Evolutionary conservation across 2,888 invertebrate species (phyloP).

Genomic region (Aphodius sticticus): DNA sequence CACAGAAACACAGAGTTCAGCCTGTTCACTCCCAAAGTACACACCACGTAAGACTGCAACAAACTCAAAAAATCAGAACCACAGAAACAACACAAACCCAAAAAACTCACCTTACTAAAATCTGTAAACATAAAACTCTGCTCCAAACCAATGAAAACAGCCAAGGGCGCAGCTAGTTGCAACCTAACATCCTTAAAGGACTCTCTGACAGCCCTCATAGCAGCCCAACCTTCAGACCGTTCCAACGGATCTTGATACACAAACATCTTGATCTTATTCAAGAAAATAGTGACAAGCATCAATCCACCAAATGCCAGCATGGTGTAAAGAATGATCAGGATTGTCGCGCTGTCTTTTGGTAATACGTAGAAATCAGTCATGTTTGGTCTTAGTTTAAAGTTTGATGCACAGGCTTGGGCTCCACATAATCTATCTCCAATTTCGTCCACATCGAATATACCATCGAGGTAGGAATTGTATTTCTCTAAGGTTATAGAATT

Average conservation of each 20-base stretch:
- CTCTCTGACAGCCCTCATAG: conserved; percentile 61
- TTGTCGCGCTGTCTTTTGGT: conserved; percentile 55
- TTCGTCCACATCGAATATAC: conserved; percentile 64
- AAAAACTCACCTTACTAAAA: conserved; percentile 73
- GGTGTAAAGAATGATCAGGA: conserved; percentile 59
- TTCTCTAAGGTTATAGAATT: conserved; percentile 27
- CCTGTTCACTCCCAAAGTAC: conserved; percentile 78
- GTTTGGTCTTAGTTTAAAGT: conserved; percentile 34
- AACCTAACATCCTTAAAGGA: conserved; percentile 70
- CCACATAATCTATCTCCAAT: conserved; percentile 67
- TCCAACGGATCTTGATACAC: conserved; percentile 64
- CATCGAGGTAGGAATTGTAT: conserved; percentile 55
- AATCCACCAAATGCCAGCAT: conserved; percentile 60
- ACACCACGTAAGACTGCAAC: conserved; percentile 81
- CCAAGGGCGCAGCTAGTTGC: conserved; percentile 77
- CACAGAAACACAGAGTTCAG: conserved; percentile 78
- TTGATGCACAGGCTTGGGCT: conserved; percentile 64
- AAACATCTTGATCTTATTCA: conserved; percentile 65
- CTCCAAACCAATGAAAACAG: conserved; percentile 83
- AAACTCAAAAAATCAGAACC: background rate
- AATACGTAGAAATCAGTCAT: conserved; percentile 48
- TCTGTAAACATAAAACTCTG: conserved; percentile 87
- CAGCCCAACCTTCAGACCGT: conserved; percentile 60
- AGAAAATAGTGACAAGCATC: conserved; percentile 51
- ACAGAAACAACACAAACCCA: conserved; percentile 21